Evolutionary conservation across 2,113 vertebrate genomes (phyloP), one percentile per base, ranked within the genome.

Genomic region (Lophura nycthemera): DNA sequence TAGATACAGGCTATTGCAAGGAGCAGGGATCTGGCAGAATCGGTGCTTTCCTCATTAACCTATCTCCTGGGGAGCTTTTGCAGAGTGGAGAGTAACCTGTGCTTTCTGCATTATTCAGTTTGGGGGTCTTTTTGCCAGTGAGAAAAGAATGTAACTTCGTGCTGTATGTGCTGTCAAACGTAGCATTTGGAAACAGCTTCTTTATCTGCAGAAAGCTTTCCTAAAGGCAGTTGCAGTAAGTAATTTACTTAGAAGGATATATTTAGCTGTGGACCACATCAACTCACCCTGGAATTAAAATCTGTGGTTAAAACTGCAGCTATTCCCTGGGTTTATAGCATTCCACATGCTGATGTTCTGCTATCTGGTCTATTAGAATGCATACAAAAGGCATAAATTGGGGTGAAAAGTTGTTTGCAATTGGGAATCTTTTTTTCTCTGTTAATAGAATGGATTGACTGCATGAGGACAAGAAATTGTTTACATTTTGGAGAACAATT

Each of bases 161-260:
- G 84, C 86, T 5, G 74, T 96, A 40, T 89, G 96, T 92, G 88
- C 91, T 96, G 93, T 95, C 94, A 94, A 82, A 95, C 1, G 22
- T 13, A 82, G 94, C 95, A 79, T 85, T 95, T 72, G 86, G 88
- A 89, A 93, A 21, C 88, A 82, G 92, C 89, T 79, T 93, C 88
- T 97, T 88, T 90, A 81, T 95, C 93, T 95, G 93, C 93, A 88
- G 72, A 86, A 75, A 95, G 93, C 95, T 95, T 90, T 96, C 86
- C 93, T 93, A 89, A 89, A 96, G 93, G 94, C 83, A 85, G 88
- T 94, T 82, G 96, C 93, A 78, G 67, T 90, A 94, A 95, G 91
- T 92, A 92, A 97, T 97, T 97, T 97, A 96, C 96, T 97, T 95
- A 97, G 96, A 90, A 86, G 92, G 97, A 96, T 97, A 96, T 97